Evolutionary conservation across 2,888 invertebrate genomes (phyloP).

Genomic region (Callinectes sapidus): DNA sequence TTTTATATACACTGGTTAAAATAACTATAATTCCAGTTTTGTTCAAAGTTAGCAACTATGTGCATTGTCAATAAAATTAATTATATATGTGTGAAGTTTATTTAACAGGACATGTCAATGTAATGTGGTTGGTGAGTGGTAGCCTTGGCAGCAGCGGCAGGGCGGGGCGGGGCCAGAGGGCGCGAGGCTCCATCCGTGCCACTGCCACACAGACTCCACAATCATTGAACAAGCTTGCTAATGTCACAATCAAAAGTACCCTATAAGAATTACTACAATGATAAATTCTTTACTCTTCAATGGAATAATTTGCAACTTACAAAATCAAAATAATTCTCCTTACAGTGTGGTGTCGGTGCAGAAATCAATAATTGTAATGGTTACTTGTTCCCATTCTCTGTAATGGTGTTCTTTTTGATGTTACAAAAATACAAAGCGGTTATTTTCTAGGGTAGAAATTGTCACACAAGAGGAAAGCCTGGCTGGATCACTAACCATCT

Average conservation of each 20-base stretch:
- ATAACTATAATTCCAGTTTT: background rate
- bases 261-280: background rate
- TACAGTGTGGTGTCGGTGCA: background rate
- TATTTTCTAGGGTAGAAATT: background rate
- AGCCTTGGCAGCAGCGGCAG: conserved; percentile 48
- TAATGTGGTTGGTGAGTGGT: conserved; percentile 26
- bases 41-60: background rate
- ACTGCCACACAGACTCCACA: background rate
- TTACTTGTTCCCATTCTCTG: background rate
- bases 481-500: background rate
- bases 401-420: background rate
- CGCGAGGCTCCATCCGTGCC: background rate
- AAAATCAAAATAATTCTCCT: background rate
- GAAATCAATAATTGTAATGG: conserved; percentile 22
- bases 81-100: background rate
- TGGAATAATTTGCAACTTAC: background rate
- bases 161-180: conserved; percentile 69
- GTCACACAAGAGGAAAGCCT: background rate
- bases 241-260: background rate
- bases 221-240: background rate
- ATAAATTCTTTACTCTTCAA: background rate
- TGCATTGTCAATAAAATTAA: background rate
- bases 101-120: background rate
- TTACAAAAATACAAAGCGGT: background rate
- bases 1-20: conserved; percentile 11